Conservation (phyloP, 2,888 invertebrate species). For the Hermodice carunculata region DNA sequence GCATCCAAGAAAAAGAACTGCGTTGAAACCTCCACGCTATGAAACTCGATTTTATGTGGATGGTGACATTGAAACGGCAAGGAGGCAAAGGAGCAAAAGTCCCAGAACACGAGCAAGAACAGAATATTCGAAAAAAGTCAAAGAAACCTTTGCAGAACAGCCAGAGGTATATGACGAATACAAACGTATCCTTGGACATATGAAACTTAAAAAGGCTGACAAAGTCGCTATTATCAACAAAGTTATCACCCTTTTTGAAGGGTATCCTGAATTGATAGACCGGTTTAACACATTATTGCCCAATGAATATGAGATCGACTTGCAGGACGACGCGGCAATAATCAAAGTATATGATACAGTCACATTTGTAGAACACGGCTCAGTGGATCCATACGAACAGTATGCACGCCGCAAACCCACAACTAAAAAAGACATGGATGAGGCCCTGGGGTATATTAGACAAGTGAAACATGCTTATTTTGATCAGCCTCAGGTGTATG, state of each 20-base stretch:
- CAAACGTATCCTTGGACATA: constrained; percentile 2
- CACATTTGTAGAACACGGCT: background rate
- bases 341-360: constrained; percentile 29
- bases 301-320: constrained; percentile 21
- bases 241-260: constrained; percentile 30
- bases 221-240: constrained; percentile 23
- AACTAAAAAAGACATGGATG: background rate
- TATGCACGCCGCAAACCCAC: background rate
- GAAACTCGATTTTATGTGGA: too few relatives aligned
- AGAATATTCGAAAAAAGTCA: too few relatives aligned
- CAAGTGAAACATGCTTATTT: constrained; percentile 22
- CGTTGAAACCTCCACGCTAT: too few relatives aligned
- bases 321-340: constrained; percentile 40
- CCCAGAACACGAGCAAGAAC: too few relatives aligned
- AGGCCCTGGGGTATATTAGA: constrained; percentile 17
- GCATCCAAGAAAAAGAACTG: too few relatives aligned
- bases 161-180: constrained; percentile 25
- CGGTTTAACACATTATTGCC: constrained; percentile 34
- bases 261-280: constrained; percentile 30
- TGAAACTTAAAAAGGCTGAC: constrained; percentile 8
- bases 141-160: background rate
- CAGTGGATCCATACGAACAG: too few relatives aligned
- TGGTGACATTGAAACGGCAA: too few relatives aligned
- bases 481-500: constrained; percentile 21
- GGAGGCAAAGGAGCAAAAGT: too few relatives aligned